Percentiles rank a stretch among this genome's conserved stretches.
phyloP scores from a whole-genome alignment of 2,113 vertebrate species.

The Pterocles burchelli region DNA sequence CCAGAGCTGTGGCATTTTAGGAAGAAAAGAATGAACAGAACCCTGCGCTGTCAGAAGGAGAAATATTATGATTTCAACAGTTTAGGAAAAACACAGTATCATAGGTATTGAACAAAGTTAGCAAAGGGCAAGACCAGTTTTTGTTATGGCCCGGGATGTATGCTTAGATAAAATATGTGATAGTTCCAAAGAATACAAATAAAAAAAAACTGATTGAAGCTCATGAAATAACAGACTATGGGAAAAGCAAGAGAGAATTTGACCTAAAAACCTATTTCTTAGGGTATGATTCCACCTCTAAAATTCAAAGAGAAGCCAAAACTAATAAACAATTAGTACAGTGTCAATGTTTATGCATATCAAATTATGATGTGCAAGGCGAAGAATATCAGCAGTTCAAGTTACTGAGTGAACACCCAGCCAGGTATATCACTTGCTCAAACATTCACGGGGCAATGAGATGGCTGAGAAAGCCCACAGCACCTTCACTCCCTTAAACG shows the following conservation, averaged over 20 bases:
- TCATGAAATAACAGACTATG: slow-evolving; percentile 53
- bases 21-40: neutral
- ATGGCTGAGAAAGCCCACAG: neutral
- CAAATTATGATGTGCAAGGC: slow-evolving; percentile 25
- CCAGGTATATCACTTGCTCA: slow-evolving; percentile 11
- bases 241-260: slow-evolving; percentile 63
- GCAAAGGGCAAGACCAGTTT: slow-evolving; percentile 2
- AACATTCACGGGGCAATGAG: neutral
- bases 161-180: slow-evolving; percentile 43
- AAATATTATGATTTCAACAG: neutral
- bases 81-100: neutral
- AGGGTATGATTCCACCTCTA: slow-evolving; percentile 35
- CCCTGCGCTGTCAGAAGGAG: neutral
- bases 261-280: slow-evolving; percentile 63
- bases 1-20: neutral
- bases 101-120: slow-evolving; percentile 38
- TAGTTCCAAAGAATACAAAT: slow-evolving; percentile 66
- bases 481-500: neutral
- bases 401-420: slow-evolving; percentile 45
- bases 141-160: neutral
- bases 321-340: slow-evolving; percentile 63
- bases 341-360: slow-evolving; percentile 18
- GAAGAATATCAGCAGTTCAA: slow-evolving; percentile 24
- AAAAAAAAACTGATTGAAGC: slow-evolving; percentile 23
- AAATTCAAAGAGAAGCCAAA: slow-evolving; percentile 58